Conservation (phyloP, 1,140 invertebrate genomes). For the Scaptomyza graminum region DNA sequence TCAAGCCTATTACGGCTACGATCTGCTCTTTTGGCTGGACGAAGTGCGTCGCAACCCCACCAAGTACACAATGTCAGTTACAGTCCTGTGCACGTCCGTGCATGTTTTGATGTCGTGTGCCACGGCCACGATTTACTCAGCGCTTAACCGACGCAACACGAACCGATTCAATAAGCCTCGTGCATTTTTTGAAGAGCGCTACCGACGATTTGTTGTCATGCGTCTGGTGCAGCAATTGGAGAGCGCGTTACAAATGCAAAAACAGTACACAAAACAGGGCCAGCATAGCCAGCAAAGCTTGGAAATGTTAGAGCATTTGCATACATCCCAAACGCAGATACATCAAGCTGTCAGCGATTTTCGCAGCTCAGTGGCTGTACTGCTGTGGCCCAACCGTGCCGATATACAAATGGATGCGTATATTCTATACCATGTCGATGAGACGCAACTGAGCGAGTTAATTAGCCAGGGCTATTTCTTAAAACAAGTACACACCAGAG, state of each 20-base stretch:
- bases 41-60: conserved; percentile 19
- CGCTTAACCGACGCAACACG: conserved; percentile 36
- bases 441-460: conserved; percentile 35
- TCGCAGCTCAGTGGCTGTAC: conserved; percentile 45
- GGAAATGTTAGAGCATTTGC: conserved; percentile 13
- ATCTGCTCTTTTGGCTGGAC: conserved; percentile 54
- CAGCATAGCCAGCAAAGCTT: conserved; percentile 5
- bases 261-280: conserved; percentile 2
- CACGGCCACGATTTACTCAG: conserved; percentile 34
- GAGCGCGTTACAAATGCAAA: conserved; percentile 43
- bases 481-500: conserved; percentile 9
- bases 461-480: conserved; percentile 40
- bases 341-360: conserved; percentile 53
- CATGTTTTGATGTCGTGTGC: conserved; percentile 46
- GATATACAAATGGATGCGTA: conserved; percentile 50
- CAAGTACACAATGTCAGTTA: conserved; percentile 39
- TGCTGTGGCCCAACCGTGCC: conserved; percentile 55
- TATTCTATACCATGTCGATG: conserved; percentile 55
- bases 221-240: conserved; percentile 61
- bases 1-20: conserved; percentile 34
- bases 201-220: conserved; percentile 60
- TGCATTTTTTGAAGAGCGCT: conserved; percentile 47
- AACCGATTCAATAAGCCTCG: conserved; percentile 35
- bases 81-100: conserved; percentile 33
- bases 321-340: conserved; percentile 45